Base-by-base conservation (phyloP, 1,140 invertebrate genomes). In the Drosophila pandora region DNA sequence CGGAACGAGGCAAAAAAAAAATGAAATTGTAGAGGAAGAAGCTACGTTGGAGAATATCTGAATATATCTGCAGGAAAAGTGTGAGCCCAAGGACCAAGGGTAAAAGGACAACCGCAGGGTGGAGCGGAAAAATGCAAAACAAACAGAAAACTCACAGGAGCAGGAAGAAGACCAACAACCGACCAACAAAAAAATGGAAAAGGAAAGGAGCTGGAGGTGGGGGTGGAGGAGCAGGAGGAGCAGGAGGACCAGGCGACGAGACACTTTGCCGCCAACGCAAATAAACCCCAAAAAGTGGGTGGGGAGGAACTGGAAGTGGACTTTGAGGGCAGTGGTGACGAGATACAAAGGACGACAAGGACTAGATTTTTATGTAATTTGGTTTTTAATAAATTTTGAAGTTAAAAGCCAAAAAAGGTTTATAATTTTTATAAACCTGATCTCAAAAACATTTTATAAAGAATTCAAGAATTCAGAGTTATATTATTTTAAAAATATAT, bases 211-310 rank as follows among this genome's bases (percentile, higher is more conserved):
- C 48, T 37, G 45, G 34, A 43, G 9, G 21, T 28, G 17, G 17
- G 1, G 17, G 17, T 17, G 17, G 17, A 17, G 9, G 22, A 37
- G 34, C 28, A 2, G 12, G 21, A 25, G 30, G 12, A 37, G 34
- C 49, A 22, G 50, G 59, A 69, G 59, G 49, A 32, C 21, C 62
- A 62, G 69, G 81, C 83, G 83, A 88, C 82, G 83, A 88, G 83
- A 89, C 83, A 88, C 83, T 89, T 88, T 88, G 83, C 79, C 83
- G 84, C 83, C 83, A 88, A 88, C 71, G 79, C 79, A 88, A 88
- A 89, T 73, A 89, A 73, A 77, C 65, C 81, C 77, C 62, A 17
- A 73, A 79, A 76, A 62, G 47, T 77, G 60, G 47, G 28, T 25
- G 21, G 49, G 50, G 7, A 37, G n/a, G 28, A n/a, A 30, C 28